Conservation (phyloP, 2,113 vertebrate species). For the Gallinago undulata region DNA sequence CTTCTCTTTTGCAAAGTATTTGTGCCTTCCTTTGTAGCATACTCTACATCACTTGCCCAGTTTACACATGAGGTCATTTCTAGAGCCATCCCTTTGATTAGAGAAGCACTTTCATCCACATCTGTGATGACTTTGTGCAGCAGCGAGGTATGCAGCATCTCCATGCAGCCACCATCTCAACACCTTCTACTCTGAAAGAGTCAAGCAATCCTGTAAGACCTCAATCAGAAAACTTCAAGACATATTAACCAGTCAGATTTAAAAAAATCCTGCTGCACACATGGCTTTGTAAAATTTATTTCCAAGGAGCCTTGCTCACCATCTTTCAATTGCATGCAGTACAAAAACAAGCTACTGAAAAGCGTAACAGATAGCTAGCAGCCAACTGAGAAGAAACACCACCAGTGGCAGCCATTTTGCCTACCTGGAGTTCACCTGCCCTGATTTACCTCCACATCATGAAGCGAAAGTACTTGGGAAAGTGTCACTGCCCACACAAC, state of each 20-base stretch:
- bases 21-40: background rate
- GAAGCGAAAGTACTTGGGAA: background rate
- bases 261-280: background rate
- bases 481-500: background rate
- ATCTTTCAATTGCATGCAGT: background rate
- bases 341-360: background rate
- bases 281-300: background rate
- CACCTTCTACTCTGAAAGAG: background rate
- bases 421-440: background rate
- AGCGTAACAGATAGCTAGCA: background rate
- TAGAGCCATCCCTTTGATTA: background rate
- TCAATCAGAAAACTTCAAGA: background rate
- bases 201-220: background rate
- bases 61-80: background rate
- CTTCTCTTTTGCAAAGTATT: background rate
- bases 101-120: rapidly evolving
- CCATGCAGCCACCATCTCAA: background rate
- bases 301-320: background rate
- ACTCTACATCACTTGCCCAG: background rate
- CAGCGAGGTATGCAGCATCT: background rate
- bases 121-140: background rate
- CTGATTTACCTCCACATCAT: background rate
- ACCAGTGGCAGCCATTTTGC: background rate
- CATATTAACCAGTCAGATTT: background rate
- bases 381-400: background rate